Percentiles rank a stretch among this genome's conserved stretches.
Evolutionary conservation across 2,888 invertebrate species (phyloP).

Genomic region (Machimus atricapillus): DNA sequence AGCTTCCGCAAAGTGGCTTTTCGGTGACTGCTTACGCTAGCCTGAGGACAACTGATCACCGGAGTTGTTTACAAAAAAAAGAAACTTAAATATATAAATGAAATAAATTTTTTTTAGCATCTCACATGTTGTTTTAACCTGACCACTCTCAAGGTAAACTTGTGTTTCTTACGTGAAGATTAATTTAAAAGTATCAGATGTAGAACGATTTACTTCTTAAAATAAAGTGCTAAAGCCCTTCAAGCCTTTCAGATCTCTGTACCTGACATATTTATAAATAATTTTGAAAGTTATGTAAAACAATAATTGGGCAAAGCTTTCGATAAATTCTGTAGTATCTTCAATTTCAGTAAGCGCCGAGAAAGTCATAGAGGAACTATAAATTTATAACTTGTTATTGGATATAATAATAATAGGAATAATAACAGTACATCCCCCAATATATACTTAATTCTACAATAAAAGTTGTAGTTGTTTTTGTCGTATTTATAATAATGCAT

Average conservation of each 20-base stretch:
- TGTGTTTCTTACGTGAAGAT: background rate
- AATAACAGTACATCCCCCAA: no score
- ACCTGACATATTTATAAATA: background rate
- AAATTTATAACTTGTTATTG: no score
- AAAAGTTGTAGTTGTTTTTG: no score
- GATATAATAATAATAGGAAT: no score
- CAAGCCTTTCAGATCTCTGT: background rate
- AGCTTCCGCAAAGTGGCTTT: background rate
- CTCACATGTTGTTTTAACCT: background rate
- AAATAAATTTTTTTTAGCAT: background rate
- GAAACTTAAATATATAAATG: no score
- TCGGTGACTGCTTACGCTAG: background rate
- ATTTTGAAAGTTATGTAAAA: background rate
- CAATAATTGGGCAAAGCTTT: no score
- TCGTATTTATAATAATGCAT: no score
- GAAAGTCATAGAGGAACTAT: no score
- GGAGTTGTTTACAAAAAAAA: background rate
- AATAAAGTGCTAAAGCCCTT: background rate
- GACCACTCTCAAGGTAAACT: background rate
- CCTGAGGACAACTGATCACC: background rate
- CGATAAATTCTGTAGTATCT: no score
- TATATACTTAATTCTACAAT: no score
- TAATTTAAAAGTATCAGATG: background rate
- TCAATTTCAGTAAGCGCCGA: no score
- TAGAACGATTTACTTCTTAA: background rate